phyloP scores from a whole-genome alignment of 2,888 invertebrate species.

The Pollenia angustigena region DNA sequence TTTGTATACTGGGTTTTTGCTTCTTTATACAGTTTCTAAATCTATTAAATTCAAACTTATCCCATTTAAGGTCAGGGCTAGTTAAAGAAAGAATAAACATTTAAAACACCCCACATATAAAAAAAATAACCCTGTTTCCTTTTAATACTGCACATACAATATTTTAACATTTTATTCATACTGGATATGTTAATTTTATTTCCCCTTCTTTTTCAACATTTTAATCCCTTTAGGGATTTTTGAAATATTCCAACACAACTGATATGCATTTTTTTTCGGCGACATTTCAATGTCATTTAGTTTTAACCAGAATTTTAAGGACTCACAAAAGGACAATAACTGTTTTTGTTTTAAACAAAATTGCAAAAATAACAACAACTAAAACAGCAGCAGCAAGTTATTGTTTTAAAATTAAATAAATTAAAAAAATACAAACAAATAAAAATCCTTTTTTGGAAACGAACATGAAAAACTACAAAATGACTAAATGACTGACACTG shows the following conservation, averaged over 20 bases:
- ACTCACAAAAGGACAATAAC: background rate
- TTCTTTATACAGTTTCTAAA: no score
- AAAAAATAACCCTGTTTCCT: background rate
- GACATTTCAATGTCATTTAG: constrained; percentile 22
- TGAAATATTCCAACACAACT: constrained; percentile 9
- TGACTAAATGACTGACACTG: no score
- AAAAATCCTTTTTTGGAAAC: no score
- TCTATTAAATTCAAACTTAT: no score
- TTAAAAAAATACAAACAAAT: background rate
- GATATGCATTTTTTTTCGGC: constrained; percentile 17
- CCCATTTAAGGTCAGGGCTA: no score
- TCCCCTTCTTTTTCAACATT: constrained; percentile 1
- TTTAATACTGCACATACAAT: background rate
- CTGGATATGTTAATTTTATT: background rate
- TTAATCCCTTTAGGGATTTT: constrained; percentile 38
- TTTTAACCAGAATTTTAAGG: constrained; percentile 2
- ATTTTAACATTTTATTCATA: background rate
- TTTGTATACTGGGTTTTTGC: no score
- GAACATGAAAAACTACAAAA: no score
- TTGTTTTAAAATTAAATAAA: background rate
- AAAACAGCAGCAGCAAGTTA: background rate
- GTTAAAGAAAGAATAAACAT: no score
- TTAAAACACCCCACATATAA: no score
- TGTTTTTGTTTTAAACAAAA: background rate
- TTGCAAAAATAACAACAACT: background rate